Base-by-base conservation (phyloP, 2,888 invertebrate genomes). In the Melinaea marsaeus region DNA sequence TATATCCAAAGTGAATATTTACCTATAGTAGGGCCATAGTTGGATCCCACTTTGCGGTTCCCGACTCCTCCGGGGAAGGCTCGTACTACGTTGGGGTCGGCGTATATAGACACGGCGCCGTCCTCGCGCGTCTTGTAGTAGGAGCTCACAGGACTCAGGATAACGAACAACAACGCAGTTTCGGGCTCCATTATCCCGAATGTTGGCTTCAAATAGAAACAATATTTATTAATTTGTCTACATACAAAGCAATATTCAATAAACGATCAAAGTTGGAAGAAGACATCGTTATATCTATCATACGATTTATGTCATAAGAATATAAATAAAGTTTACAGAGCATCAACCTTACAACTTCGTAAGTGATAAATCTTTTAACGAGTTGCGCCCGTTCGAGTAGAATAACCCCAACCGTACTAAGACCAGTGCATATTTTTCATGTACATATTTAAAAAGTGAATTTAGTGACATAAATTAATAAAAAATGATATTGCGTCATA, bases 1-100 rank as follows among this genome's bases (percentile, higher is more conserved):
- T 45, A 35, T 32, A 35, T 47, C 33, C 22, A 35, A 46, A 9
- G 9, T 11, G 48, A 3, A 34, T 35, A 66, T 77, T 78, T 63
- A 90, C 90, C 93, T 75, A 97, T 95, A 5, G 97, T 97, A 34
- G 97, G 97, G 55, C 95, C 96, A 77, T 96, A 97, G 91, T 97
- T 97, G 72, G 98, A 96, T 68, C 99, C 99, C 93, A 99, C 95
- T 92, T 99, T 99, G 74, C 94, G 94, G 78, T 95, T 95, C 54
- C 99, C 99, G 69, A 95, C 96, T 63, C 99, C 99, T 56, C 96
- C 96, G 3, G 97, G 98, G 95, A 98, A 99, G 59, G 96, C 95
- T 66, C 96, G 92, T 13, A 94, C 95, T 75, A 95, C 98, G 61
- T 92, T 91, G 2, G 99, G 98, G 90, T 99, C 98, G 9, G 99